Conservation (phyloP, 2,797 vertebrate genomes). For the Acridotheres tristis region DNA sequence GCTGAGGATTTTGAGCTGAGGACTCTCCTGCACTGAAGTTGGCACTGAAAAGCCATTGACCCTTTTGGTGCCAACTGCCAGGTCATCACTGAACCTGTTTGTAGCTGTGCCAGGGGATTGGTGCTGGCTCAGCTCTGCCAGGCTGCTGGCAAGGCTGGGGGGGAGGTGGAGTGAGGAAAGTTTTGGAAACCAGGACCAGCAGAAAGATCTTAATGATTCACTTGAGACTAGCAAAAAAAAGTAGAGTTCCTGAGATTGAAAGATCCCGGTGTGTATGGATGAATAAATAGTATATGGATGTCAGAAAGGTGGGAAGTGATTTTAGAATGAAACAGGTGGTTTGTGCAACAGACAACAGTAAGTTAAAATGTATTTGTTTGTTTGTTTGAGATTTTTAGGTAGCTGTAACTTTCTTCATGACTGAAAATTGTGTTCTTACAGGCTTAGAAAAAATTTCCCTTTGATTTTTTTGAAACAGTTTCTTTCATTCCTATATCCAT, state of each 20-base stretch:
- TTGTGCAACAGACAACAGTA: not conserved
- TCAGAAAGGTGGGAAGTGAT: not conserved
- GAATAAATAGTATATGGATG: not conserved
- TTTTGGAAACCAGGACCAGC: not conserved
- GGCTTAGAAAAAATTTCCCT: not conserved
- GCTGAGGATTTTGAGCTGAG: not conserved
- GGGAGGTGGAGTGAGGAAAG: not conserved
- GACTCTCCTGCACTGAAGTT: not conserved
- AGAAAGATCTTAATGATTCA: not conserved
- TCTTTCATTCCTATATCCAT: not conserved
- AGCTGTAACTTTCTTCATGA: not conserved
- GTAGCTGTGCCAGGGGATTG: not conserved
- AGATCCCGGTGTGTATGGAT: not conserved
- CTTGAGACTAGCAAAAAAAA: not conserved
- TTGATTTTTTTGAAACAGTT: not conserved
- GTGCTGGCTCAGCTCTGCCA: not conserved
- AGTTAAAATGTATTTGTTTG: not conserved
- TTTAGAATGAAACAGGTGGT: not conserved
- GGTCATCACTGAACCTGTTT: not conserved
- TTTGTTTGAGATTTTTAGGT: not conserved
- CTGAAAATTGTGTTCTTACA: not conserved
- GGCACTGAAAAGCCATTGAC: not conserved
- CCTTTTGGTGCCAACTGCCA: not conserved
- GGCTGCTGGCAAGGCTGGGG: not conserved
- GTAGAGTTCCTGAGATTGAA: not conserved